These are phyloP conservation scores for Labeo rohita DNA, from an alignment of 2,113 vertebrate species.

Conservation along the genomic window DNA sequence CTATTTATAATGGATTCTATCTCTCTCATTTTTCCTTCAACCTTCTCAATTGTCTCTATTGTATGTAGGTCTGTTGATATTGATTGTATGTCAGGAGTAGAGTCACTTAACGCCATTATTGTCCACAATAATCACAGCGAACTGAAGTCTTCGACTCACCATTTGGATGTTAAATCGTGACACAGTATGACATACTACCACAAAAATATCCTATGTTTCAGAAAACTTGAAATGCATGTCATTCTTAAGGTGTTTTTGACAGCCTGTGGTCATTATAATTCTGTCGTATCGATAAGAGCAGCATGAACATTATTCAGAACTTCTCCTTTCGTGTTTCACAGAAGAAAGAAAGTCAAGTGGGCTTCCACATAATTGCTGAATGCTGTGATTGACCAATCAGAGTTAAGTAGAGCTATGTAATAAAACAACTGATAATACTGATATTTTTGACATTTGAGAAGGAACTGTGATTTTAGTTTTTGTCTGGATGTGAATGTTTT, in stretches of 20 bases:
- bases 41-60: conserved; percentile 41
- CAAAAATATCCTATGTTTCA: background rate
- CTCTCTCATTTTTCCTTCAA: conserved; percentile 27
- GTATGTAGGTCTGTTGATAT: conserved; percentile 38
- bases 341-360: background rate
- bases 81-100: conserved; percentile 39
- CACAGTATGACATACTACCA: background rate
- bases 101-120: conserved; percentile 28
- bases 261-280: background rate
- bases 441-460: background rate
- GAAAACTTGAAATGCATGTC: background rate
- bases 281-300: background rate
- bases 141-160: background rate
- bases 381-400: background rate
- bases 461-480: background rate
- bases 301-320: background rate
- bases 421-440: background rate
- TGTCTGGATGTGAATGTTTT: background rate
- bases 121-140: conserved; percentile 8
- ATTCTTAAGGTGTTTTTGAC: background rate
- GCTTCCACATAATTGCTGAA: background rate
- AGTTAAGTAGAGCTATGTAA: background rate
- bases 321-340: background rate
- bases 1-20: conserved; percentile 35
- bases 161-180: background rate